Conservation (phyloP, 1,140 invertebrate genomes). For the Eueides isabella region DNA sequence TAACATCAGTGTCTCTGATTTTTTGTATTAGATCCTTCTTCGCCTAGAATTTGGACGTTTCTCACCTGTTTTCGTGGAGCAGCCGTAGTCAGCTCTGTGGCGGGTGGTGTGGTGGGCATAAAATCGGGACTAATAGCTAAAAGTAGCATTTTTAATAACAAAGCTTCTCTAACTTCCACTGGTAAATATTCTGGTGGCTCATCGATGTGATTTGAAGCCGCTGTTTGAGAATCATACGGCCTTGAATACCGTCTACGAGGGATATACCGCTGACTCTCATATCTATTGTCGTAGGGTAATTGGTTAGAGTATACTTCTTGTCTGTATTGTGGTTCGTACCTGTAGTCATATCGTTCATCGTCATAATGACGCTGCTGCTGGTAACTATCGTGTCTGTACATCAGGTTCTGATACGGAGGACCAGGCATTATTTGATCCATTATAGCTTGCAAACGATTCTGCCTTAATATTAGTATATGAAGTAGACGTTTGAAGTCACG, state of each 20-base stretch:
- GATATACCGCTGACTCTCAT: constrained; percentile 75
- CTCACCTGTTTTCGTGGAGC: constrained; percentile 81
- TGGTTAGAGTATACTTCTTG: constrained; percentile 73
- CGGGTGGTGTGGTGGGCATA: constrained; percentile 67
- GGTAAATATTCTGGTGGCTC: constrained; percentile 85
- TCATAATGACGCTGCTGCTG: constrained; percentile 60
- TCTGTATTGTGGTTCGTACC: constrained; percentile 64
- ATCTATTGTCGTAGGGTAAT: constrained; percentile 69
- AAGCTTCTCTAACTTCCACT: constrained; percentile 85
- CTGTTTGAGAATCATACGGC: constrained; percentile 67
- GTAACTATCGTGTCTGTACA: constrained; percentile 61
- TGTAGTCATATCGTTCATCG: constrained; percentile 70
- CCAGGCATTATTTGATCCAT: constrained; percentile 76
- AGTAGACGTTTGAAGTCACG: constrained; percentile 83
- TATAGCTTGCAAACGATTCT: constrained; percentile 81
- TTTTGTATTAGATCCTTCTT: constrained; percentile 66
- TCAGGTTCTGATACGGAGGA: constrained; percentile 60
- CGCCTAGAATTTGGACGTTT: constrained; percentile 84
- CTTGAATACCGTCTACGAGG: constrained; percentile 76
- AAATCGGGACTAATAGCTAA: constrained; percentile 86
- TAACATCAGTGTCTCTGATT: constrained; percentile 18
- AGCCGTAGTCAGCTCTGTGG: constrained; percentile 70
- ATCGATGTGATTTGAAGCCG: constrained; percentile 80
- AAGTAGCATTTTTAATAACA: constrained; percentile 87
- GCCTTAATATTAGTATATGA: constrained; percentile 82